Percentiles rank a stretch among this genome's conserved stretches.
Conservation (phyloP, 2,888 invertebrate species). For the Eulithis prunata region DNA sequence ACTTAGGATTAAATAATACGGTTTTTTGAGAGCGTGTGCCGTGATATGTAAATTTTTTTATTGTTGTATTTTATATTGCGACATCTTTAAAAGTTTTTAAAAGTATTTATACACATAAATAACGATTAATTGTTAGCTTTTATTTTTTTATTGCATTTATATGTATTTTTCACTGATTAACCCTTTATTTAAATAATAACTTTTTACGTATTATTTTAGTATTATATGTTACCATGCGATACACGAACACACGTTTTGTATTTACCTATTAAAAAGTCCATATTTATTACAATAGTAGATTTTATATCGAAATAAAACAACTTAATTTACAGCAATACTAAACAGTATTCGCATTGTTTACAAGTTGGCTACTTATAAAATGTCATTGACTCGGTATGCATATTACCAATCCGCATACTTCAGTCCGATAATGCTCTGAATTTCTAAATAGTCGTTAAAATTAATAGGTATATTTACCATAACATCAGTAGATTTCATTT, state of each 20-base stretch:
- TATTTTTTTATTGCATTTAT: neutral
- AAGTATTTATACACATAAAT: slow-evolving; percentile 55
- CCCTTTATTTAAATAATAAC: too few relatives aligned
- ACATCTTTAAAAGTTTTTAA: slow-evolving; percentile 61
- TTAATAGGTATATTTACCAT: slow-evolving; percentile 61
- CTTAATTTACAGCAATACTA: slow-evolving; percentile 36
- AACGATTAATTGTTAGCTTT: neutral
- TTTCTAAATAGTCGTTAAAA: slow-evolving; percentile 64
- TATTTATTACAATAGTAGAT: slow-evolving; percentile 6
- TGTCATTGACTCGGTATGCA: slow-evolving; percentile 57
- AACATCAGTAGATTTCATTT: slow-evolving; percentile 39
- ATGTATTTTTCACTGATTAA: neutral
- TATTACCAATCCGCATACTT: slow-evolving; percentile 55
- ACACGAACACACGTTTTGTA: too few relatives aligned
- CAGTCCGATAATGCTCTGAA: slow-evolving; percentile 56
- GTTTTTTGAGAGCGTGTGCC: slow-evolving; percentile 68
- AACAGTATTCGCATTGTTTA: slow-evolving; percentile 44
- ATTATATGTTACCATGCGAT: too few relatives aligned
- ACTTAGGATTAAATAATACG: slow-evolving; percentile 82
- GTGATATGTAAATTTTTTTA: slow-evolving; percentile 71
- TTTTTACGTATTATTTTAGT: too few relatives aligned
- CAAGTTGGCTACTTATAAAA: slow-evolving; percentile 47
- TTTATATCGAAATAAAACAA: slow-evolving; percentile 28
- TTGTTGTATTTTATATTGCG: slow-evolving; percentile 62
- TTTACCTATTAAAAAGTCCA: too few relatives aligned